phyloP scores from a whole-genome alignment of 2,113 vertebrate species.

The Coptodon rendalli region DNA sequence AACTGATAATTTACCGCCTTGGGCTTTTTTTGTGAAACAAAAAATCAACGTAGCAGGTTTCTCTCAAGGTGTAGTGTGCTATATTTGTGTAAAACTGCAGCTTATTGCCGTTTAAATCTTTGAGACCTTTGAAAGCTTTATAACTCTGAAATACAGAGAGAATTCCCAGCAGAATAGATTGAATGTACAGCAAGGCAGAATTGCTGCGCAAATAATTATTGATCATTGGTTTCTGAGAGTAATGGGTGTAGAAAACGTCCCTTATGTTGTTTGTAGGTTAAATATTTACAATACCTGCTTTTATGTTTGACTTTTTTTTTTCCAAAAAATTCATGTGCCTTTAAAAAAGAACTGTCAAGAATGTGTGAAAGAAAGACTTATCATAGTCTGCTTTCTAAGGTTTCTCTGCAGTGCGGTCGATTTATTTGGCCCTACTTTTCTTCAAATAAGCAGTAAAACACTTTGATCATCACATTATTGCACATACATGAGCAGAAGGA shows the following conservation, averaged over 20 bases:
- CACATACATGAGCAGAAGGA: constrained; percentile 31
- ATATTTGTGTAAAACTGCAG: neutral
- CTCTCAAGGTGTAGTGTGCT: neutral
- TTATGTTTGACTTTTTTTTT: neutral
- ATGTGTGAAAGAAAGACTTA: neutral
- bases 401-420: neutral
- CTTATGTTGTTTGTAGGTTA: neutral
- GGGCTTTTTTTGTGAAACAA: neutral
- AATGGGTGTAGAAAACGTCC: neutral
- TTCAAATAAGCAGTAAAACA: constrained; percentile 10
- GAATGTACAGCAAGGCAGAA: neutral
- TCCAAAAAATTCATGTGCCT: neutral
- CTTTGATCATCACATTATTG: constrained; percentile 32
- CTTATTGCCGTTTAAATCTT: constrained; percentile 14
- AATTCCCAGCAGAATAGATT: neutral
- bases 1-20: neutral
- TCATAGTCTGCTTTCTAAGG: neutral
- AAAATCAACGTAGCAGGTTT: neutral
- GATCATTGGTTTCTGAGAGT: neutral
- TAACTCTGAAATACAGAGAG: neutral
- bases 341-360: neutral
- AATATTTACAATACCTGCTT: neutral
- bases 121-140: constrained; percentile 1
- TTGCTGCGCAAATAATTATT: constrained; percentile 1
- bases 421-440: neutral